Percentiles rank a stretch among this genome's conserved stretches.
Conservation (phyloP, 2,888 invertebrate genomes). For the Elmis aenea region DNA sequence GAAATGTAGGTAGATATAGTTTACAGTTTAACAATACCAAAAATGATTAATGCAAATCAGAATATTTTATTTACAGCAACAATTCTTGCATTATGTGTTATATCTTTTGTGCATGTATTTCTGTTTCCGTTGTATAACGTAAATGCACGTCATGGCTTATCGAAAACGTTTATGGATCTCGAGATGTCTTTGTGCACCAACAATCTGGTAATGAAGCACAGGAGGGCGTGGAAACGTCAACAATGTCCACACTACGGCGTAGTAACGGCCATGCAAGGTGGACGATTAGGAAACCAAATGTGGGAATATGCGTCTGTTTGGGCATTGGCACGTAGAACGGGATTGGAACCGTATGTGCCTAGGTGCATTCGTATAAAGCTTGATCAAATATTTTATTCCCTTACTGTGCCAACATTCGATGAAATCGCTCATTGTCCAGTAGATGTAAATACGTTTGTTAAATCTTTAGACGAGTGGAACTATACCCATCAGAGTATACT, state of each 20-base stretch:
- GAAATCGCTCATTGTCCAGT: constrained; percentile 53
- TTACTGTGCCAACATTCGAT: constrained; percentile 53
- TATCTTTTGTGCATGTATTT: constrained; percentile 56
- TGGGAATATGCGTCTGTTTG: constrained; percentile 52
- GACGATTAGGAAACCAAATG: constrained; percentile 49
- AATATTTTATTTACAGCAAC: constrained; percentile 56
- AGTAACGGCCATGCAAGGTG: constrained; percentile 48
- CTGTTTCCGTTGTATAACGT: constrained; percentile 54
- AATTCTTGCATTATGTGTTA: constrained; percentile 54
- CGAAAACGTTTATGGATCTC: constrained; percentile 49
- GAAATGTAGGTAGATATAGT: constrained; percentile 26
- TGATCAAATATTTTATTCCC: constrained; percentile 52
- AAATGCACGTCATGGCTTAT: constrained; percentile 41
- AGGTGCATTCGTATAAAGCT: constrained; percentile 50
- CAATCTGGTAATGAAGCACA: constrained; percentile 41
- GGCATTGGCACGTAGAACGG: constrained; percentile 48
- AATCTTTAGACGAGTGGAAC: constrained; percentile 52
- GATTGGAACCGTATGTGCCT: constrained; percentile 49
- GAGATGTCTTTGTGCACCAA: constrained; percentile 53
- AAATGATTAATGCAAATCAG: constrained; percentile 54
- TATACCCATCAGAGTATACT: constrained; percentile 55
- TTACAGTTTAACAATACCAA: constrained; percentile 20
- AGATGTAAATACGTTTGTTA: constrained; percentile 47
- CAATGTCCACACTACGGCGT: constrained; percentile 48
- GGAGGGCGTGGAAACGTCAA: constrained; percentile 38